phyloP scores from a whole-genome alignment of 2,888 invertebrate species.

The Tromatobia lineatoria region DNA sequence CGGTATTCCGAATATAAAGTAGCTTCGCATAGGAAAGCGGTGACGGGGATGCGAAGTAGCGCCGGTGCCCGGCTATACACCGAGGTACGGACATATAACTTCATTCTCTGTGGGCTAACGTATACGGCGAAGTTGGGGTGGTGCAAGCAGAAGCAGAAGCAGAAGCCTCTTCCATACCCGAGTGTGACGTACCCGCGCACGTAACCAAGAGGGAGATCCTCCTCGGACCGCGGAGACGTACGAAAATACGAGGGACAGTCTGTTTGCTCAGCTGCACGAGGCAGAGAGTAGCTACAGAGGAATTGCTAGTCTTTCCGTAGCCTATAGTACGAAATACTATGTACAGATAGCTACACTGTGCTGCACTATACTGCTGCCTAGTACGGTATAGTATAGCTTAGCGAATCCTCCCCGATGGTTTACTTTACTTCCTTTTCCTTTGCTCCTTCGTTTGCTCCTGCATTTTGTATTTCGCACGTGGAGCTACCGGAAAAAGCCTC shows the following conservation, averaged over 20 bases:
- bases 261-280: conserved; percentile 72
- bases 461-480: conserved; percentile 62
- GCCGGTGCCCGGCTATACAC: conserved; percentile 35
- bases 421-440: conserved; percentile 42
- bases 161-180: conserved; percentile 55
- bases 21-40: conserved; percentile 66
- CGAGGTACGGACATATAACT: conserved; percentile 19
- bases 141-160: conserved; percentile 50
- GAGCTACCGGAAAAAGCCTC: conserved; percentile 48
- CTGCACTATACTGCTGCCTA: conserved; percentile 17
- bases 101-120: conserved; percentile 29
- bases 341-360: conserved; percentile 27
- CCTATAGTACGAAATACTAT: conserved; percentile 40
- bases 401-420: conserved; percentile 51
- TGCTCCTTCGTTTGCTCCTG: conserved; percentile 43
- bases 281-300: conserved; percentile 59
- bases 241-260: conserved; percentile 72
- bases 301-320: conserved; percentile 62
- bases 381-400: conserved; percentile 16
- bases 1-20: conserved; percentile 79
- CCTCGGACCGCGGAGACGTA: conserved; percentile 64
- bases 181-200: conserved; percentile 55
- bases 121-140: conserved; percentile 61
- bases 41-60: conserved; percentile 41
- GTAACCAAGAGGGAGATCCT: conserved; percentile 50